phyloP scores from a whole-genome alignment of 2,888 invertebrate species.

The Timema podura region DNA sequence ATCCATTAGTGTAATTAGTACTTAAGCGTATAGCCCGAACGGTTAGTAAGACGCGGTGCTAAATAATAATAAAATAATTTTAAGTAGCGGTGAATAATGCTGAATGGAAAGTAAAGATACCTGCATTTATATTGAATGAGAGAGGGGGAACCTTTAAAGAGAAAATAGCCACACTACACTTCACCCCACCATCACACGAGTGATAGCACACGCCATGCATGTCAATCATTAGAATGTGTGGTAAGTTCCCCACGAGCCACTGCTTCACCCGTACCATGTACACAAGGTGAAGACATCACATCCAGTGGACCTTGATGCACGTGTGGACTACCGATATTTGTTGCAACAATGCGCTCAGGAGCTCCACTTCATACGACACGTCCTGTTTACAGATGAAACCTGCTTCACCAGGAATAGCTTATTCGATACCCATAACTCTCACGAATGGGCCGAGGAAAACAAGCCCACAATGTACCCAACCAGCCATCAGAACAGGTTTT shows the following conservation, averaged over 20 bases:
- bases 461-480: neutral
- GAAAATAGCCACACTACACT: too few relatives aligned
- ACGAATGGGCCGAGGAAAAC: neutral
- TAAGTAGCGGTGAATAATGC: too few relatives aligned
- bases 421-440: neutral
- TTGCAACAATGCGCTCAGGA: neutral
- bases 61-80: too few relatives aligned
- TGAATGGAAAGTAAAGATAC: too few relatives aligned
- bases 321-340: neutral
- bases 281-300: neutral
- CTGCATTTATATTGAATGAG: too few relatives aligned
- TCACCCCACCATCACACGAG: neutral
- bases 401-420: neutral
- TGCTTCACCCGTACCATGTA: conserved; percentile 4
- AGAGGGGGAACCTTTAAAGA: too few relatives aligned
- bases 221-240: neutral
- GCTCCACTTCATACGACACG: neutral
- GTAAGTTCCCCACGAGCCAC: neutral
- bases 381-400: neutral
- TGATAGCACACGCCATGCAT: conserved; percentile 3
- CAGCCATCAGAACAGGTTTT: neutral
- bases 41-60: too few relatives aligned
- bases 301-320: neutral
- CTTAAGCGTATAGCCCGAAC: too few relatives aligned
- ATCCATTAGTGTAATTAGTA: too few relatives aligned